Evolutionary conservation across 1,140 invertebrate genomes (phyloP), one percentile per base, ranked within the genome.

Genomic region (Caenorhabditis briggsae): DNA sequence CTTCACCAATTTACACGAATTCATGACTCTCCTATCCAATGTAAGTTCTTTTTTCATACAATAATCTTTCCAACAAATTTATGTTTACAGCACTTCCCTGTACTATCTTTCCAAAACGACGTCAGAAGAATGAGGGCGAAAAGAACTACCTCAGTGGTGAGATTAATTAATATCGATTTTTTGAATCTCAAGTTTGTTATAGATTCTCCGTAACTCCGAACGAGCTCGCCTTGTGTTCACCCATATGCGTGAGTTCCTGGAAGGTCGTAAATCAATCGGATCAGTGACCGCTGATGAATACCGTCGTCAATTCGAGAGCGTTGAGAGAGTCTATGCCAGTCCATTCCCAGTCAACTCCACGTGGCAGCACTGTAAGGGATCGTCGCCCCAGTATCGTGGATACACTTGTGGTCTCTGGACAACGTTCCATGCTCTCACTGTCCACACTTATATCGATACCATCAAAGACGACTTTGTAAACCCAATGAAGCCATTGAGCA

Each of bases 361-460:
- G 43, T 98, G 96, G 95, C 93, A 96, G 74, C 95, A 95, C 14
- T 99, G 98, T 92, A 94, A 94, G 90, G 96, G 96, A 9, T 96
- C 95, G 91, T 93, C 94, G 61, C 92, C 95, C 2, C 93, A 94
- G 64, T 94, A 92, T 88, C 94, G 97, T 70, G 96, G 97, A n/a
- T 99, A 96, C 92, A 96, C 97, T 0, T 99, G 98, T 93, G 95
- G 96, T 0, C 93, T 99, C 18, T 99, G 98, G 98, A 96, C 95
- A 53, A 93, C 97, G 85, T 99, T 98, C 92, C 98, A 99, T 92
- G 96, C 95, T 61, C 92, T 99, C 33, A 97, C 96, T 12, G 96
- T 98, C 0, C 95, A 95, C 91, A 93, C 93, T 25, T 95, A 95
- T 70, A 94, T 95, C 1, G 93, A 93, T 16, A 91, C 93, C 93